Conservation (phyloP, 1,140 invertebrate genomes). For the Sminthurides bifidus region DNA sequence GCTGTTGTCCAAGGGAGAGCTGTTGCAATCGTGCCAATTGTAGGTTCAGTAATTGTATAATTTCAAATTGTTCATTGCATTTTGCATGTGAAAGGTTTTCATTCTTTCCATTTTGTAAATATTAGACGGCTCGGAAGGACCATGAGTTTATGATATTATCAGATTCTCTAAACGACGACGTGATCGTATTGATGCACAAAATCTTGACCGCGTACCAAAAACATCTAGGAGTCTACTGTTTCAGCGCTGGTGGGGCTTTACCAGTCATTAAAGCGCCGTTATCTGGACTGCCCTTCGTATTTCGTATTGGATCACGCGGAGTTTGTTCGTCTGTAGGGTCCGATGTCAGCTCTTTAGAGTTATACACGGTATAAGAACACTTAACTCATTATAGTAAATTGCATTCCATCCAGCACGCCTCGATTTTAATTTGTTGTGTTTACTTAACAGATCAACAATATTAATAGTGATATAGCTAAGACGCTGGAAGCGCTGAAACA, state of each 20-base stretch:
- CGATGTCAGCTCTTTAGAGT: constrained; percentile 35
- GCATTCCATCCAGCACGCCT: not conserved
- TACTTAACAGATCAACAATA: constrained; percentile 22
- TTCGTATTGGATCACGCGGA: constrained; percentile 33
- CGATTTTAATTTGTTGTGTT: not conserved
- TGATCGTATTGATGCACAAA: constrained; percentile 37
- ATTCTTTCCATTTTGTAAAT: constrained; percentile 5
- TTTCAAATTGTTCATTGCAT: not conserved
- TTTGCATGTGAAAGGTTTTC: not conserved
- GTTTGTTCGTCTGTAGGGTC: constrained; percentile 32
- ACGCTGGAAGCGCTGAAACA: constrained; percentile 6
- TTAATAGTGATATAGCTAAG: constrained; percentile 19
- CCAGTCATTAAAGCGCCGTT: constrained; percentile 31
- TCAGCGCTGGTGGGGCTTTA: constrained; percentile 37
- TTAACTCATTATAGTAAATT: not conserved
- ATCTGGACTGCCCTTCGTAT: constrained; percentile 29
- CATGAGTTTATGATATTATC: constrained; percentile 40
- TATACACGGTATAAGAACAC: constrained; percentile 30
- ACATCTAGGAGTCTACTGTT: constrained; percentile 37
- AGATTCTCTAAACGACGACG: constrained; percentile 34
- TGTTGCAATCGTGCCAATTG: constrained; percentile 38
- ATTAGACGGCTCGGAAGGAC: constrained; percentile 39
- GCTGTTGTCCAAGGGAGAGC: constrained; percentile 35
- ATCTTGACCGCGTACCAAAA: constrained; percentile 38
- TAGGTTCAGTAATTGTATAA: constrained; percentile 27